Evolutionary conservation across 2,888 invertebrate genomes (phyloP), one percentile per base, ranked within the genome.

Genomic region (Chymomyza caudatula): DNA sequence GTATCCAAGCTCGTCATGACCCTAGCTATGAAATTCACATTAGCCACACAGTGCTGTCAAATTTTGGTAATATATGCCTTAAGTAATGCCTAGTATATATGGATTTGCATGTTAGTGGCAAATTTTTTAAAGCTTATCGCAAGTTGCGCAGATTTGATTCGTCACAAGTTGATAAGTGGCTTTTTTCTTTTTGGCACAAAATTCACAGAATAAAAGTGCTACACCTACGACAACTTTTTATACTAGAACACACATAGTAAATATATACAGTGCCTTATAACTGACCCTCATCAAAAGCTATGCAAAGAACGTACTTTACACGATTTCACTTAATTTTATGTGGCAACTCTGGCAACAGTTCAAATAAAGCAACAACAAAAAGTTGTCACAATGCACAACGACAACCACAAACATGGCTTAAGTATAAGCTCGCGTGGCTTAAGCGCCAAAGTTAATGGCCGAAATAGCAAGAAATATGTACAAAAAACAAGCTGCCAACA

Each of bases 371-470:
- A 37, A 37, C 8, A 37, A 37, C n/a, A n/a, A 61, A 69, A 69
- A 76, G 75, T 84, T 82, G 85, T 86, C 76, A 71, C 78, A 60
- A 15, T 20, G 20, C 22, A 67, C 61, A 49, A 51, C 54, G 13
- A n/a, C n/a, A 11, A 37, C 2, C 11, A 1, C 11, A 51, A 64
- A 67, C 61, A 65, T 63, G 54, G 63, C 64, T 71, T 70, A 74
- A 74, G 60, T 73, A 75, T 66, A 56, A 66, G 60, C 69, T 79
- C 68, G 78, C 73, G 69, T 86, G 82, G 78, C 85, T 71, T 67
- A 44, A 72, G 43, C 51, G 47, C n/a, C 67, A 73, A 69, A 25
- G 63, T 60, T 62, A 69, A 60, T 59, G 59, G 42, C 63, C 67
- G 63, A 84, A 68, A 70, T 70, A 65, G 74, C 68, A 37, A 60